Percentiles rank a stretch among this genome's conserved stretches.
phyloP scores from a whole-genome alignment of 1,140 invertebrate genomes.

The Dendrolimus punctatus region DNA sequence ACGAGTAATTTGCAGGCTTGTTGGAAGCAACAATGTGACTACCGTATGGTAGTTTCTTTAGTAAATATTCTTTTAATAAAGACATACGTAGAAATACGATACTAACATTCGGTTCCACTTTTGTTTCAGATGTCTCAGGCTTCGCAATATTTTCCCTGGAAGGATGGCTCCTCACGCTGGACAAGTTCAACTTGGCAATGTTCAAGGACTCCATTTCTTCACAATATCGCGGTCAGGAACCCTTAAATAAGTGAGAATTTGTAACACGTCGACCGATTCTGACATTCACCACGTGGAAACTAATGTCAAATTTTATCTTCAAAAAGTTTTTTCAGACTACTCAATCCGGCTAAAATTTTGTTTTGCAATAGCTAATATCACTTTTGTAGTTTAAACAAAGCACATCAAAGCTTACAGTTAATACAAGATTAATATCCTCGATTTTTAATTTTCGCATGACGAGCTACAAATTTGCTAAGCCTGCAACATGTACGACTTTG shows the following conservation, averaged over 20 bases:
- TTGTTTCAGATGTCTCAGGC: slow-evolving; percentile 32
- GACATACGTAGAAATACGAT: too few species aligned
- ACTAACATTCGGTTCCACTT: slow-evolving; percentile 49
- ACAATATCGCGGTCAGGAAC: slow-evolving; percentile 26
- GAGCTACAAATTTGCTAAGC: slow-evolving; percentile 4
- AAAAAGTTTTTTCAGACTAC: slow-evolving; percentile 16
- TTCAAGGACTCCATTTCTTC: slow-evolving; percentile 55
- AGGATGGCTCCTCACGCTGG: slow-evolving; percentile 41
- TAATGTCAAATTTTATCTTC: slow-evolving; percentile 48
- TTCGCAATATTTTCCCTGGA: slow-evolving; percentile 34
- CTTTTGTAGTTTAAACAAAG: slow-evolving; percentile 21
- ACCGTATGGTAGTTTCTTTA: too few species aligned
- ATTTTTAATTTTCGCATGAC: slow-evolving; percentile 22
- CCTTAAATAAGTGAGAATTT: slow-evolving; percentile 26
- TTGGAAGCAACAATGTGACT: too few species aligned
- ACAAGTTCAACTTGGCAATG: slow-evolving; percentile 57
- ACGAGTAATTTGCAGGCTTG: too few species aligned
- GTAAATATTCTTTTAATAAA: too few species aligned
- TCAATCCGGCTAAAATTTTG: slow-evolving; percentile 9
- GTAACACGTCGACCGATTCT: slow-evolving; percentile 60
- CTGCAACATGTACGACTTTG: too few species aligned
- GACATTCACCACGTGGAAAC: slow-evolving; percentile 65
- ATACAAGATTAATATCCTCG: slow-evolving; percentile 14
- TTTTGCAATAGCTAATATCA: slow-evolving; percentile 20
- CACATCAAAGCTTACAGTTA: slow-evolving; percentile 13